A percentile compares a stretch with the other conserved stretches of the same genome.
Conservation (phyloP, 1,140 invertebrate species). For the Drosophila equinoxialis region DNA sequence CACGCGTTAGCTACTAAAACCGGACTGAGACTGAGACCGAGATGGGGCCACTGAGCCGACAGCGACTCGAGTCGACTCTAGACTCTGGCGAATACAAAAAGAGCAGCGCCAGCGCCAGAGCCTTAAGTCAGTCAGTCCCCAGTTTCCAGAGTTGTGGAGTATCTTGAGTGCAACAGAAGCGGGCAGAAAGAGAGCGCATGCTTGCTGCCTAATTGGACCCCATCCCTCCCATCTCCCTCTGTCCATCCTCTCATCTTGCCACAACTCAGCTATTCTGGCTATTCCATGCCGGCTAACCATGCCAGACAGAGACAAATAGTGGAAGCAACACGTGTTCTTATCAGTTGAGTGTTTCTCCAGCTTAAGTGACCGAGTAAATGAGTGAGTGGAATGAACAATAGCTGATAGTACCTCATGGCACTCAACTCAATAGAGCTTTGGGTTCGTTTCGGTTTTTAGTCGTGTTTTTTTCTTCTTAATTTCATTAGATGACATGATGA, state of each 20-base stretch:
- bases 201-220: constrained; percentile 65
- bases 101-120: constrained; percentile 60
- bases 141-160: neutral
- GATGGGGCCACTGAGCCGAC: constrained; percentile 17
- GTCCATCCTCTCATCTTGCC: constrained; percentile 6
- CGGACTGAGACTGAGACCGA: constrained; percentile 63
- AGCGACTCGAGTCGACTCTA: constrained; percentile 15
- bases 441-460: constrained; percentile 33
- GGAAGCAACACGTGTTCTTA: constrained; percentile 78
- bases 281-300: neutral
- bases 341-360: constrained; percentile 54
- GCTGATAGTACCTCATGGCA: neutral
- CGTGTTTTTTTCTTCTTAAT: constrained; percentile 48
- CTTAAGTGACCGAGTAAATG: constrained; percentile 17
- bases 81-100: constrained; percentile 40
- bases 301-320: constrained; percentile 43
- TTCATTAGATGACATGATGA: constrained; percentile 47
- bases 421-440: constrained; percentile 7
- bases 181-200: constrained; percentile 74
- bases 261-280: constrained; percentile 1
- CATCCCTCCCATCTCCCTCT: constrained; percentile 13
- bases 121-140: constrained; percentile 51
- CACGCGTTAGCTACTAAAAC: constrained; percentile 69
- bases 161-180: too few species aligned
- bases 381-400: neutral